phyloP scores from a whole-genome alignment of 2,888 invertebrate genomes.

The Baronia brevicornis region DNA sequence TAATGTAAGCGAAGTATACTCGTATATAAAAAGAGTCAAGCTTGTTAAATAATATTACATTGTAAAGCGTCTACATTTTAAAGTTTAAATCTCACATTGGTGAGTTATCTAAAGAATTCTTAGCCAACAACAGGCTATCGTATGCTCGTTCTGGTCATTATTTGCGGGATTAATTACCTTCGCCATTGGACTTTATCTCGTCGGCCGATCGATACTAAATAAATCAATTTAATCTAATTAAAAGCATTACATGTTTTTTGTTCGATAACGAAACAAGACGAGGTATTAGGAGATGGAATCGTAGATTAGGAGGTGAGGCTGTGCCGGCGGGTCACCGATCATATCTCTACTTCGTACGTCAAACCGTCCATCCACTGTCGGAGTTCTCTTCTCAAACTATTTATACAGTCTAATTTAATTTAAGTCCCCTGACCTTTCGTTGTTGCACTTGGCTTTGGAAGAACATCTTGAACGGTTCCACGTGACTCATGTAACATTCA shows the following conservation, averaged over 20 bases:
- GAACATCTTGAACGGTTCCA: constrained; percentile 37
- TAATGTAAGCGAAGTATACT: too few relatives aligned
- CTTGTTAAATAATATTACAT: constrained; percentile 5
- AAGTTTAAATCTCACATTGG: constrained; percentile 4
- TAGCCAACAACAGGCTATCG: constrained; percentile 31
- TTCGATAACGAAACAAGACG: constrained; percentile 66
- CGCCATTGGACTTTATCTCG: constrained; percentile 49
- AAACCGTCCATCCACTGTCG: constrained; percentile 67
- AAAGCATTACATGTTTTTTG: constrained; percentile 74
- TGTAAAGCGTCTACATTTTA: constrained; percentile 1
- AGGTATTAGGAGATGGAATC: constrained; percentile 68
- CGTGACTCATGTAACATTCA: constrained; percentile 53
- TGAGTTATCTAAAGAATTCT: constrained; percentile 20
- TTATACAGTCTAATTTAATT: constrained; percentile 72
- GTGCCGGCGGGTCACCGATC: constrained; percentile 67
- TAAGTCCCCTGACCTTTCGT: constrained; percentile 65
- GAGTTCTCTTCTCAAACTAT: constrained; percentile 59
- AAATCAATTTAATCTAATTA: constrained; percentile 76
- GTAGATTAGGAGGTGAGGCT: constrained; percentile 62
- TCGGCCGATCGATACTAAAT: constrained; percentile 58
- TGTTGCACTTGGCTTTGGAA: constrained; percentile 44
- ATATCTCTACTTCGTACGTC: constrained; percentile 61
- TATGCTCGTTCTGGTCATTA: constrained; percentile 48
- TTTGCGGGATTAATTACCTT: constrained; percentile 67
- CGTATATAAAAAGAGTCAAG: too few relatives aligned